These are phyloP conservation scores for Pterocles orientalis DNA, from an alignment of 2,113 vertebrate species.

Conservation along the genomic window DNA sequence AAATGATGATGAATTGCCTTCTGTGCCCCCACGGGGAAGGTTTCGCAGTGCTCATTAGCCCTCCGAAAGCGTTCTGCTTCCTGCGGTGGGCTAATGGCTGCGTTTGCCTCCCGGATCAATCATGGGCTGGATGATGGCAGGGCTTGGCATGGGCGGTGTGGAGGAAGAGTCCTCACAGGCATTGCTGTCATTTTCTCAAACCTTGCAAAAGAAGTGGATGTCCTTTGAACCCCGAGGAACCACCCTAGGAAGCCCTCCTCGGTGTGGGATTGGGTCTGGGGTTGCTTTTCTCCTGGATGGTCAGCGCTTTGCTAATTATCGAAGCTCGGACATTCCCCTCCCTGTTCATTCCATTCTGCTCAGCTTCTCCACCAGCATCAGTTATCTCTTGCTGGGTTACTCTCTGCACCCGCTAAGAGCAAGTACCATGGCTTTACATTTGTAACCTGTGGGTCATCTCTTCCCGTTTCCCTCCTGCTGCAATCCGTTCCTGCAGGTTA, in stretches of 20 bases:
- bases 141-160: not conserved
- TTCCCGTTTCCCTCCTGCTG: slow-evolving; percentile 16
- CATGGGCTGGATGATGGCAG: not conserved
- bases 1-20: not conserved
- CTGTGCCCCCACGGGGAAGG: not conserved
- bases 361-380: not conserved
- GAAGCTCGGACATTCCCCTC: not conserved
- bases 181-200: not conserved
- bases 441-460: not conserved
- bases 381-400: not conserved
- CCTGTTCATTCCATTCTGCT: not conserved
- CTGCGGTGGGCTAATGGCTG: not conserved
- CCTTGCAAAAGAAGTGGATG: not conserved
- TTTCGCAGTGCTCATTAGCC: not conserved
- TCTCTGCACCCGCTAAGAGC: not conserved
- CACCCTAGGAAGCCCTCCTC: fast-evolving
- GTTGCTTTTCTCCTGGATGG: not conserved
- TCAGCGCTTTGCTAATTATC: not conserved
- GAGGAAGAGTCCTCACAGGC: not conserved
- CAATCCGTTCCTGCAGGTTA: not conserved
- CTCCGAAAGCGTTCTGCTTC: not conserved
- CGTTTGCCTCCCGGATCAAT: not conserved
- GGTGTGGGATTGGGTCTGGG: not conserved
- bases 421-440: not conserved
- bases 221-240: not conserved